Base-by-base conservation (phyloP, 1,140 invertebrate genomes). In the Euwallacea fornicatus region DNA sequence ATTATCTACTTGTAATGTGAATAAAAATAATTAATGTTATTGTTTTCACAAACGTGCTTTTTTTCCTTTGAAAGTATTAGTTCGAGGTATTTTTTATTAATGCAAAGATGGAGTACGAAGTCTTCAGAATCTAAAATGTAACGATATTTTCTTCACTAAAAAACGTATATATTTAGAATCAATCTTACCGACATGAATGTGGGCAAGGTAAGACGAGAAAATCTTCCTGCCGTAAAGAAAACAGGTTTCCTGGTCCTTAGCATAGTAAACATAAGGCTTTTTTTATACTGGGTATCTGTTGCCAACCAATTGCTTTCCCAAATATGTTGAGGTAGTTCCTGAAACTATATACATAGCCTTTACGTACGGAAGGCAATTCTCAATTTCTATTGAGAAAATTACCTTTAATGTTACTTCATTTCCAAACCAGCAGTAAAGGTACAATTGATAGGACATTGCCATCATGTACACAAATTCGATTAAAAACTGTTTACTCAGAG, bases 401-500 rank as follows among this genome's bases (percentile, higher is more conserved):
- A 85, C 85, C 78, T 81, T 81, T 42, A 84, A 77, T 6, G 84
- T 86, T 1, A 87, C 81, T 76, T 86, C 83, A 75, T 84, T 85
- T n/a, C 85, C 85, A 69, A 83, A 86, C 85, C 85, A 87, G 75
- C 85, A 86, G 69, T 86, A 86, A 2, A 86, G 74, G 62, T 83
- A 83, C 21, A 86, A 77, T 67, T 86, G 83, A 10, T 83, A 81
- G 56, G 82, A 74, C 78, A 85, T 83, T 0, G 83, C 81, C 16
- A 82, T 71, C 78, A 83, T 81, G 63, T 84, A 85, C 46, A 79
- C 81, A 0, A 82, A 11, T 79, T 84, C 83, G 0, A 82, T 82
- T 59, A 79, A 80, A 72, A 85, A 84, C 71, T 84, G 82, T 58
- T 83, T 76, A 65, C 73, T 76, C 41, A 56, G 16, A 47, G 66